A percentile compares a stretch with the other conserved stretches of the same genome.
These are phyloP conservation scores for Spinus olivaceus DNA, from an alignment of 2,797 vertebrate species.

Conservation along the genomic window DNA sequence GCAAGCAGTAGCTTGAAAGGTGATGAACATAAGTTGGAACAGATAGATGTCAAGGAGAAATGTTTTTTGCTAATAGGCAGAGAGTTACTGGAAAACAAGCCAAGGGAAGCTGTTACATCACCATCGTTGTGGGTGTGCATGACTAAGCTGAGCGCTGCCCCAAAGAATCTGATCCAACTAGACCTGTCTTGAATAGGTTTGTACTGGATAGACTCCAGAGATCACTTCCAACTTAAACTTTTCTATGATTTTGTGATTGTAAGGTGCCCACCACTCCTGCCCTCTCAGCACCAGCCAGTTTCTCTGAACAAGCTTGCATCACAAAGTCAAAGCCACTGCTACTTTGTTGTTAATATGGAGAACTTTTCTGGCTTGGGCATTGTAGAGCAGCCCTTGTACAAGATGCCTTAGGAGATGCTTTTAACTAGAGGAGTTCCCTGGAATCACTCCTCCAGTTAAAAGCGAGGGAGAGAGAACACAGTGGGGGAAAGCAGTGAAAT, in stretches of 20 bases:
- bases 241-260: not conserved
- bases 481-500: not conserved
- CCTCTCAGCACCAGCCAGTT: not conserved
- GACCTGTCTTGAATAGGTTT: not conserved
- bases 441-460: not conserved
- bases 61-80: not conserved
- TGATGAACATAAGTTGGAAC: not conserved
- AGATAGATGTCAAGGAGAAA: not conserved
- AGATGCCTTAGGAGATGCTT: not conserved
- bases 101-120: not conserved
- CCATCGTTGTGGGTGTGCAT: not conserved
- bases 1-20: not conserved
- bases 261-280: not conserved
- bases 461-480: not conserved
- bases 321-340: not conserved
- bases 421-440: not conserved
- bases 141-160: not conserved
- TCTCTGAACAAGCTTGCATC: not conserved
- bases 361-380: not conserved
- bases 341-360: not conserved
- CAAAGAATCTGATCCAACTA: not conserved
- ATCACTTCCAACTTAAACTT: not conserved
- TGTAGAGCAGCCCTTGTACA: not conserved
- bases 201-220: not conserved
- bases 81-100: not conserved